These are phyloP conservation scores for Drosophila jambulina DNA, from an alignment of 1,140 invertebrate species.

Conservation along the genomic window DNA sequence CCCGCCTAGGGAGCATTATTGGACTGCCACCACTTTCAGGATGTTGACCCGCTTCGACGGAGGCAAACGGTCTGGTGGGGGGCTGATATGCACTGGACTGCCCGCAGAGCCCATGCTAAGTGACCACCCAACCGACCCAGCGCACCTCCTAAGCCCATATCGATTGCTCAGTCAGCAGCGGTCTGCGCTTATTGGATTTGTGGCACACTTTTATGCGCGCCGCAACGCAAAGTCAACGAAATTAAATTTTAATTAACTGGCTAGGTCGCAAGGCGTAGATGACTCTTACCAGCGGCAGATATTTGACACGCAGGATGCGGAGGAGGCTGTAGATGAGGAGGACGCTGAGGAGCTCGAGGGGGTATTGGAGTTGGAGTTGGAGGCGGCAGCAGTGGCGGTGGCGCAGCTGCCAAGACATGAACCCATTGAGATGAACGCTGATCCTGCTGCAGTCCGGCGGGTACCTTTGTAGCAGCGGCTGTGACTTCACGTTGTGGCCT, in stretches of 20 bases:
- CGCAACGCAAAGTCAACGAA: constrained; percentile 55
- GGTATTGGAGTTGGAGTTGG: constrained; percentile 17
- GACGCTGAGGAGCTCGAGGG: constrained; percentile 33
- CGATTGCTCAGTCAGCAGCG: constrained; percentile 56
- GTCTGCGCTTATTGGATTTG: constrained; percentile 65
- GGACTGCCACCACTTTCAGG: constrained; percentile 62
- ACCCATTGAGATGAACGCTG: constrained; percentile 60
- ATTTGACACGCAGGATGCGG: constrained; percentile 55
- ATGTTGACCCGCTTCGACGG: constrained; percentile 64
- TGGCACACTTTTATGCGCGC: constrained; percentile 51
- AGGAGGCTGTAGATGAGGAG: constrained; percentile 48
- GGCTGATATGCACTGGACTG: constrained; percentile 43
- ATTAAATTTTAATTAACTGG: constrained; percentile 66
- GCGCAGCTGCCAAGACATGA: constrained; percentile 75
- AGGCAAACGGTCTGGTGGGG: not conserved
- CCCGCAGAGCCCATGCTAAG: not conserved
- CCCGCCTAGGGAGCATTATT: constrained; percentile 37
- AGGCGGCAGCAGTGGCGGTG: constrained; percentile 29
- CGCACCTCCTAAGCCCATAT: constrained; percentile 46
- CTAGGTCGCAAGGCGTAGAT: not conserved
- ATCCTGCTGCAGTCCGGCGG: constrained; percentile 10
- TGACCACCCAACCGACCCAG: constrained; percentile 1
- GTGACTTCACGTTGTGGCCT: constrained; percentile 12
- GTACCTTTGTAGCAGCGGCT: constrained; percentile 11
- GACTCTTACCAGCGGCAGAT: constrained; percentile 61